These are phyloP conservation scores for Microcebus tavaratra DNA, from an alignment of 2,113 vertebrate species.

Conservation along the genomic window DNA sequence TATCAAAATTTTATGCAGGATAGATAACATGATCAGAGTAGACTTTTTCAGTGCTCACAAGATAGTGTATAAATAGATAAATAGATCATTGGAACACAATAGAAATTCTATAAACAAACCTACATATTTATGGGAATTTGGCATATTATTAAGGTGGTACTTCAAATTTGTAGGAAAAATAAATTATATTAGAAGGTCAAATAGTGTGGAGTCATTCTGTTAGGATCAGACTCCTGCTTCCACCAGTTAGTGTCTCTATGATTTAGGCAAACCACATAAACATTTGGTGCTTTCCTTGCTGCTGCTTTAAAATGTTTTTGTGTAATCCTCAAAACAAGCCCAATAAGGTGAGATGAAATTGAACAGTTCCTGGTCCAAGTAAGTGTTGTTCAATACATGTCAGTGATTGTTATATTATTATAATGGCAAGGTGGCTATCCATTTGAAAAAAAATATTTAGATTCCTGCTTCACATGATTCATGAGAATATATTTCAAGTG, in stretches of 20 bases:
- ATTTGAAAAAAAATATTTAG: not conserved
- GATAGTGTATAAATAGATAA: not conserved
- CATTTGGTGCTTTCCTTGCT: not conserved
- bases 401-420: not conserved
- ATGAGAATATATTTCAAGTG: not conserved
- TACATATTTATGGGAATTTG: not conserved
- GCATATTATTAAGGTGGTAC: not conserved
- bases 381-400: conserved; percentile 9
- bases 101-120: not conserved
- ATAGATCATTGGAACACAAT: not conserved
- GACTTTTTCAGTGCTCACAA: not conserved
- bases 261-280: not conserved
- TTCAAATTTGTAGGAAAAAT: not conserved
- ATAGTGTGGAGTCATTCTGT: not conserved
- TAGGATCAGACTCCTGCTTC: not conserved
- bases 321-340: not conserved
- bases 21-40: not conserved
- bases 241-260: not conserved
- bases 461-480: conserved; percentile 9
- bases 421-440: not conserved
- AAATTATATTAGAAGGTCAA: not conserved
- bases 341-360: not conserved
- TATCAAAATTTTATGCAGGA: conserved; percentile 1
- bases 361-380: not conserved
- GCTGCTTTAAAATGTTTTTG: not conserved